These are phyloP conservation scores for cattle (Bos taurus) DNA, from an alignment of 2,113 vertebrate species.

Conservation along the genomic window DNA sequence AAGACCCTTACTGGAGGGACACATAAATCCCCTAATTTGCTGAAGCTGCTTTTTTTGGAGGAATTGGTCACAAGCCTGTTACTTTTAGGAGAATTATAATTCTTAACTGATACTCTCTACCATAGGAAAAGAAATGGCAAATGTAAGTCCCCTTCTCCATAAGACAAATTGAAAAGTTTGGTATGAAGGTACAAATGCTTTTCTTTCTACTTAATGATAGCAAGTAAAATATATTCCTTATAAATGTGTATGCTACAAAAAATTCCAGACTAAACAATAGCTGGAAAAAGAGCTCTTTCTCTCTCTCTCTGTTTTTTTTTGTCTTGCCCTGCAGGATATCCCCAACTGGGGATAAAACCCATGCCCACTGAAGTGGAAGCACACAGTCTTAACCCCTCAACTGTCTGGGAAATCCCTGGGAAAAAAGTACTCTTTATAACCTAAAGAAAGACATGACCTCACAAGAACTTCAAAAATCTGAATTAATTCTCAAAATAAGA, in stretches of 20 bases:
- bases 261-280: neutral
- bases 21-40: neutral
- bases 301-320: neutral
- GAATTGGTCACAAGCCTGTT: neutral
- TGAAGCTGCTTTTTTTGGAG: neutral
- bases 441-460: neutral
- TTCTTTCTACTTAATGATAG: neutral
- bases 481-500: neutral
- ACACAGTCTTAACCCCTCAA: neutral
- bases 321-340: neutral
- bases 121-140: neutral
- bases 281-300: neutral
- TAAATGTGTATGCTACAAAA: neutral
- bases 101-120: neutral
- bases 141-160: neutral
- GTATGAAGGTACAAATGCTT: neutral
- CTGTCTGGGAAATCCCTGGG: neutral
- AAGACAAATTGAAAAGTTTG: neutral
- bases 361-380: neutral
- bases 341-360: neutral
- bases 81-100: neutral
- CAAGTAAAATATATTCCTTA: neutral
- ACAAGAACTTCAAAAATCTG: neutral
- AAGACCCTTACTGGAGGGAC: neutral
- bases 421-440: neutral